Evolutionary conservation across 1,140 invertebrate species (phyloP), one percentile per base, ranked within the genome.

Genomic region (Cecropterus lyciades): DNA sequence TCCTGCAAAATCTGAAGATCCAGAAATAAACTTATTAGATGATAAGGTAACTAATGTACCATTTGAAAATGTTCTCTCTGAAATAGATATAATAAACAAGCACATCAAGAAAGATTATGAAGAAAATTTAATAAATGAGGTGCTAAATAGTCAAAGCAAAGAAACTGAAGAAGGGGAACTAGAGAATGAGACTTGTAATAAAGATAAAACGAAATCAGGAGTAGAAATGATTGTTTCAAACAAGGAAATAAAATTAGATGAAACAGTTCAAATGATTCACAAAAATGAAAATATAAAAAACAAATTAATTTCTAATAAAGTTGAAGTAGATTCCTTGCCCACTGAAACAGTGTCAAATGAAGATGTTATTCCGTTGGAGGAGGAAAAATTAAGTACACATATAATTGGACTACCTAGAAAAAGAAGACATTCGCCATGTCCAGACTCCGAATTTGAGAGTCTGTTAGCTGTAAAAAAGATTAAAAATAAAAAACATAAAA

Each of bases 61-160:
- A 72, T 94, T 94, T 87, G 91, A 93, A 60, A 84, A 85, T 83
- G 90, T 92, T 11, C 77, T 94, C 49, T 91, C 93, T 60, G 91
- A 93, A 74, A 77, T 93, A 57, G 93, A 94, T 73, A 93, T 93
- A 75, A 72, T 93, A 46, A 91, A 87, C 72, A 80, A 91, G 72
- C 91, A 92, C 75, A 69, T 71, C 24, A 93, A 93, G 74, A 73
- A 85, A 67, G 73, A 89, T 75, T 89, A 89, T 84, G 87, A 90
- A 79, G 79, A 89, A 73, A 89, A 91, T 64, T 82, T 91, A 68
- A 66, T 87, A 14, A 91, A 92, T 66, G 77, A 91, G 24, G 86
- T 89, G 14, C 71, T 93, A 16, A 91, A 89, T 72, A 79, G 74
- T 53, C 70, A 87, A 72, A 79, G 79, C 60, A 52, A 69, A 69